A percentile compares a stretch with the other conserved stretches of the same genome.
phyloP scores from a whole-genome alignment of 2,888 invertebrate genomes.

The Stomorhina lunata region DNA sequence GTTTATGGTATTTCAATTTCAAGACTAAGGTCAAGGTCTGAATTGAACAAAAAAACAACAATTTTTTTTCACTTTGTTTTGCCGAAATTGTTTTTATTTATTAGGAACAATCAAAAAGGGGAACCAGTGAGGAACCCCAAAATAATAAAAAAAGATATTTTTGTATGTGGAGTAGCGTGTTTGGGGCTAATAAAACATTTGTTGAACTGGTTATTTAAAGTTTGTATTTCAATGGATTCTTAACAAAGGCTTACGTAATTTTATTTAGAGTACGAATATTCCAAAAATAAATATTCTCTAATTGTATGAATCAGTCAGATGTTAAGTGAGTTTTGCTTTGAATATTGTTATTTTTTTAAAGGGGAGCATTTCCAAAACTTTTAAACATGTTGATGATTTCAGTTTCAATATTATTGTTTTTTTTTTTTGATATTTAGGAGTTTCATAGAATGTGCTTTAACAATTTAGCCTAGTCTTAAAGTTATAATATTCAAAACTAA shows the following conservation, averaged over 20 bases:
- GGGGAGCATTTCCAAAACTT: too few relatives aligned
- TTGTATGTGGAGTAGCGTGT: constrained; percentile 1
- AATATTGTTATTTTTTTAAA: neutral
- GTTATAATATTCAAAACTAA: too few relatives aligned
- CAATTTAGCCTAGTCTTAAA: too few relatives aligned
- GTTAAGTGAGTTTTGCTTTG: neutral
- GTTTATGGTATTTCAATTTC: constrained; percentile 32
- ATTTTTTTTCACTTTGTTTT: neutral
- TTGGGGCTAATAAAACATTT: constrained; percentile 16
- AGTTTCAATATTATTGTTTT: too few relatives aligned
- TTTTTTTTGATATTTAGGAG: too few relatives aligned
- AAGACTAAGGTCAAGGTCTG: constrained; percentile 63
- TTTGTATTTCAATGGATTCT: neutral
- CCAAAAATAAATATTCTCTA: constrained; percentile 34
- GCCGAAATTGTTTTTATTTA: neutral
- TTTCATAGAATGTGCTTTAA: too few relatives aligned
- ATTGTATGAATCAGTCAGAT: constrained; percentile 5
- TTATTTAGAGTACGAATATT: neutral
- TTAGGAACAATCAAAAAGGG: neutral
- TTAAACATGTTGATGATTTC: too few relatives aligned
- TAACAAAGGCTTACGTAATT: constrained; percentile 52
- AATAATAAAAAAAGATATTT: too few relatives aligned
- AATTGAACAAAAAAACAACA: constrained; percentile 8
- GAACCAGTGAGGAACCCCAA: neutral
- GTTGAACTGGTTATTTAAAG: constrained; percentile 26